Conservation (phyloP, 2,113 vertebrate genomes). For the Scartelaos histophorus region DNA sequence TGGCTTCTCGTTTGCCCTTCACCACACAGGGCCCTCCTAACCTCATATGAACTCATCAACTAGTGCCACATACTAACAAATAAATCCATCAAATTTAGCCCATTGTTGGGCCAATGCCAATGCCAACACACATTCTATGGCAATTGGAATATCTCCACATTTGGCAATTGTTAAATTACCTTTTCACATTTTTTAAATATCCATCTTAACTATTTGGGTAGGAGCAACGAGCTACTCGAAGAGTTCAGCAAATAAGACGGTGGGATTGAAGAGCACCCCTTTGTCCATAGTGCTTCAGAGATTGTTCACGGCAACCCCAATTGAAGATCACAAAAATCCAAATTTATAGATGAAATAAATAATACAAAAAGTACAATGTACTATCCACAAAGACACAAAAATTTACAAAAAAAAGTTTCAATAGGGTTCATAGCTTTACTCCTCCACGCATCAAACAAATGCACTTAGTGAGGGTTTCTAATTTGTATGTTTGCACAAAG, state of each 20-base stretch:
- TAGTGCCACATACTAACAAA: slow-evolving; percentile 40
- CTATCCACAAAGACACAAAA: slow-evolving; percentile 56
- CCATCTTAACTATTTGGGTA: slow-evolving; percentile 58
- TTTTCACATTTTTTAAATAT: slow-evolving; percentile 36
- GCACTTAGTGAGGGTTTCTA: slow-evolving; percentile 65
- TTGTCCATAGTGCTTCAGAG: slow-evolving; percentile 72
- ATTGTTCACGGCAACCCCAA: slow-evolving; percentile 63
- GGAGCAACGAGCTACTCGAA: slow-evolving; percentile 64
- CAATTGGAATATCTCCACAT: slow-evolving; percentile 21
- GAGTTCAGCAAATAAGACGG: slow-evolving; percentile 81
- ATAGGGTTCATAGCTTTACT: slow-evolving; percentile 88
- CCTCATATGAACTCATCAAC: slow-evolving; percentile 48
- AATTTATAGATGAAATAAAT: slow-evolving; percentile 70
- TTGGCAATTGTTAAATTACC: slow-evolving; percentile 40
- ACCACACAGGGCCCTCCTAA: slow-evolving; percentile 68
- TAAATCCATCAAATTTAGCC: slow-evolving; percentile 31
- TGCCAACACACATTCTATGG: slow-evolving; percentile 36
- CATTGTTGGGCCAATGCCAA: slow-evolving; percentile 50
- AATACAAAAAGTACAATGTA: slow-evolving; percentile 53
- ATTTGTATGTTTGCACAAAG: slow-evolving; percentile 75
- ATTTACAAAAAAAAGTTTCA: slow-evolving; percentile 74
- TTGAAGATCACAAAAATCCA: slow-evolving; percentile 69
- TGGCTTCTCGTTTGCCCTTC: slow-evolving; percentile 72
- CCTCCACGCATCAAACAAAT: slow-evolving; percentile 76
- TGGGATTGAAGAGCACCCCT: slow-evolving; percentile 82